Conservation (phyloP, 2,113 vertebrate species). For the Fregata magnificens region DNA sequence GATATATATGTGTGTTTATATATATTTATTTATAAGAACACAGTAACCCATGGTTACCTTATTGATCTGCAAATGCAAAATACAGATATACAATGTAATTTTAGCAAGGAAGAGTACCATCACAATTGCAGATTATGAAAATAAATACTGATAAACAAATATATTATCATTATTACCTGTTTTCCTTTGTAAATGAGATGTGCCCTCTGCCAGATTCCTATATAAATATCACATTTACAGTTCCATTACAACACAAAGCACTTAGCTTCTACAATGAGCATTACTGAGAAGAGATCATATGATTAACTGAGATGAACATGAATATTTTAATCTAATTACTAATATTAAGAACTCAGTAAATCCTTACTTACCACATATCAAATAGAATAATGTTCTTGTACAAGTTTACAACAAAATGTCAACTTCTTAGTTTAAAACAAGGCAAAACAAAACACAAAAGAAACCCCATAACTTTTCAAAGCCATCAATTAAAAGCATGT, state of each 20-base stretch:
- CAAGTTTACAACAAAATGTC: background rate
- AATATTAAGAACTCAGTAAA: background rate
- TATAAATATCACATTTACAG: background rate
- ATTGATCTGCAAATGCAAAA: conserved; percentile 67
- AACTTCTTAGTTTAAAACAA: background rate
- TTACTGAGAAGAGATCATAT: background rate
- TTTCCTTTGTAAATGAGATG: background rate
- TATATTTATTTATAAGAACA: background rate
- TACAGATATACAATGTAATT: background rate
- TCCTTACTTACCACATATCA: background rate
- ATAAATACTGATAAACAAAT: background rate
- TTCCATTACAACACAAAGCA: background rate
- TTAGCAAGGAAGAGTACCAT: background rate
- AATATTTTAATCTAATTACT: conserved; percentile 21
- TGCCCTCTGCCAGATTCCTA: background rate
- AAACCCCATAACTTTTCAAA: background rate
- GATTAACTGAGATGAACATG: background rate
- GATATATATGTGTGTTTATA: background rate
- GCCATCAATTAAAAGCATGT: background rate
- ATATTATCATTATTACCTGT: background rate
- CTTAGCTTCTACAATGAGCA: background rate
- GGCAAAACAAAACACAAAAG: background rate
- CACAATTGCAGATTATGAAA: background rate
- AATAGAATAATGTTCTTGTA: background rate
- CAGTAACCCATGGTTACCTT: conserved; percentile 41